Evolutionary conservation across 1,140 invertebrate genomes (phyloP), one percentile per base, ranked within the genome.

Genomic region (Venturia canescens): DNA sequence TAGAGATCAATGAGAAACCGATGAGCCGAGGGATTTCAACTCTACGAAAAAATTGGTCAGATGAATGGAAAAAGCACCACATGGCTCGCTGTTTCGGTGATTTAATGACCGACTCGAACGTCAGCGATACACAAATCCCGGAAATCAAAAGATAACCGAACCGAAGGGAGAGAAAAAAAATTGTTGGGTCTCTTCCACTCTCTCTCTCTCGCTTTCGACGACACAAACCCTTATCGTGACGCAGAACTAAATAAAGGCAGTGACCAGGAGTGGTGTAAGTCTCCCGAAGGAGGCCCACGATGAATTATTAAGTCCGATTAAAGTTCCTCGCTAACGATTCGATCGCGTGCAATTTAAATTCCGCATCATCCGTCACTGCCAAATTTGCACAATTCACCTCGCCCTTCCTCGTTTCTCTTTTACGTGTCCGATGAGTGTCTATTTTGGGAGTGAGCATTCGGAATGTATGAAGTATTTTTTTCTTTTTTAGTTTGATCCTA

Each of bases 311-410:
- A 83, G 80, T 80, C 82, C 74, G 83, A 84, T 88, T 76, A 76
- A 76, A 60, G 85, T 88, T 85, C 84, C 82, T 82, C 82, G 82
- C 84, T 89, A 89, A 90, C 85, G 86, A 89, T 84, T 86, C 85
- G 86, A 89, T 90, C 88, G 88, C 89, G 88, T 87, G 88, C 83
- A 84, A 89, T 89, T 89, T 88, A 85, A 85, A 84, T 86, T 86
- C 82, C 75, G 82, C 84, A 83, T 84, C 86, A 87, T 86, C 85
- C 82, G 82, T 84, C 85, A 82, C 86, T 82, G 66, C 76, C 74
- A 76, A 76, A 76, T 76, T 76, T 76, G 74, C 74, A 38, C 50
- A 34, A 31, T 63, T 60, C 53, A 23, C 74, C 50, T 21, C 16
- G n/a, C 1, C 71, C 3, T 26, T 50, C 26, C 26, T n/a, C 27